These are phyloP conservation scores for Heliconius cydno DNA, from an alignment of 2,888 invertebrate species.

Conservation along the genomic window DNA sequence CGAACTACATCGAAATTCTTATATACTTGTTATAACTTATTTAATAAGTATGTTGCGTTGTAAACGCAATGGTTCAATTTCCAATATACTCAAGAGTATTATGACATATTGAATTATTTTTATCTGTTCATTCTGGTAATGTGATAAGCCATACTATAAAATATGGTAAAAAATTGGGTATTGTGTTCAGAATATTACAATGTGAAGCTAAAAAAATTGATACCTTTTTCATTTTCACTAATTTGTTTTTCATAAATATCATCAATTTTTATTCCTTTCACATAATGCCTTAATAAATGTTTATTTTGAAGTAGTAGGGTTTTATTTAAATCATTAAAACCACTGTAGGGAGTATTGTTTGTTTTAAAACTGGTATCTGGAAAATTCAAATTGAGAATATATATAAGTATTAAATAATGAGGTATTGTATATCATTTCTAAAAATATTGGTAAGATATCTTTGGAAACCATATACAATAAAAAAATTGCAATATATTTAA, in stretches of 20 bases:
- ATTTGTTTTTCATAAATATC: constrained; percentile 45
- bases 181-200: background rate
- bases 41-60: background rate
- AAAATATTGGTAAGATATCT: background rate
- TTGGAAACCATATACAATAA: background rate
- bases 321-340: background rate
- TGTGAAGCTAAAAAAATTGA: background rate
- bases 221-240: constrained; percentile 50
- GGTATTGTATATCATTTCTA: too few relatives aligned
- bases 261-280: constrained; percentile 35
- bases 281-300: constrained; percentile 31
- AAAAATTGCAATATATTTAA: background rate
- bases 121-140: background rate
- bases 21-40: too few relatives aligned
- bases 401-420: background rate
- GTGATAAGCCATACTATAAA: background rate
- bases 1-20: too few relatives aligned
- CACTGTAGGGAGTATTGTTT: background rate
- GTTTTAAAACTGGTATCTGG: constrained; percentile 13
- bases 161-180: background rate
- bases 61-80: background rate
- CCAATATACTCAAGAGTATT: too few relatives aligned
- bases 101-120: background rate
- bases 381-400: background rate
- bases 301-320: constrained; percentile 43